Evolutionary conservation across 1,140 invertebrate genomes (phyloP).

Genomic region (Agrypnia vestita): DNA sequence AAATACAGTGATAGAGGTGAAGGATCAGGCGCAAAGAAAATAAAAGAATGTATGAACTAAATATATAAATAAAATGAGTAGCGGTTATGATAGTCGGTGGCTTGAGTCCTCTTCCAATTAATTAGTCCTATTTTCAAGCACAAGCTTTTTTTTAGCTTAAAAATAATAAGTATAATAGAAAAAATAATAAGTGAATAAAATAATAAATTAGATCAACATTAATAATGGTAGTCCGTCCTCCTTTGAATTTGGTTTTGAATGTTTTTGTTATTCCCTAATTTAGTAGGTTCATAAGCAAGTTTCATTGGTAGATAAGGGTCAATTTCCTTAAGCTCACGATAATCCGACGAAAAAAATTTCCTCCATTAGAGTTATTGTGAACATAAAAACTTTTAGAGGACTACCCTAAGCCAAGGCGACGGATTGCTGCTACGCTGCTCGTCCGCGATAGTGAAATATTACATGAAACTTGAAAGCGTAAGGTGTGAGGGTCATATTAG

Average conservation of each 20-base stretch:
- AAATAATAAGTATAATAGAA: too few relatives aligned
- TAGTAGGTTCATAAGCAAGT: not conserved
- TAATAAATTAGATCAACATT: too few relatives aligned
- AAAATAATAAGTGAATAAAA: too few relatives aligned
- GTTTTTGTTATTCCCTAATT: not conserved
- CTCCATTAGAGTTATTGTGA: slow-evolving; percentile 21
- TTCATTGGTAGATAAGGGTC: slow-evolving; percentile 15
- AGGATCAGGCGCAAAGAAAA: not conserved
- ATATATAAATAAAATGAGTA: too few relatives aligned
- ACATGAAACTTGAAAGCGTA: slow-evolving; percentile 3
- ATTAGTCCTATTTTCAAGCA: too few relatives aligned
- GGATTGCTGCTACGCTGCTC: not conserved
- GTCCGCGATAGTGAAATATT: slow-evolving; percentile 43
- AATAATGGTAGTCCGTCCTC: too few relatives aligned
- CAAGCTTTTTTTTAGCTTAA: too few relatives aligned
- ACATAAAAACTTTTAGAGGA: slow-evolving; percentile 34
- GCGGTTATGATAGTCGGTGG: too few relatives aligned
- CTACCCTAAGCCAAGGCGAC: not conserved
- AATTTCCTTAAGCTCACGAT: slow-evolving; percentile 40
- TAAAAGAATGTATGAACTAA: too few relatives aligned
- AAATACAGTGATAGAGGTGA: not conserved
- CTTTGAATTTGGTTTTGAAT: not conserved
- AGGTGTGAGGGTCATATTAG: slow-evolving; percentile 35
- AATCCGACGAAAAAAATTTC: slow-evolving; percentile 43
- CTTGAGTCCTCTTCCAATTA: too few relatives aligned